Percentiles rank a stretch among this genome's conserved stretches.
Evolutionary conservation across 2,888 invertebrate species (phyloP).

Genomic region (Allacma fusca): DNA sequence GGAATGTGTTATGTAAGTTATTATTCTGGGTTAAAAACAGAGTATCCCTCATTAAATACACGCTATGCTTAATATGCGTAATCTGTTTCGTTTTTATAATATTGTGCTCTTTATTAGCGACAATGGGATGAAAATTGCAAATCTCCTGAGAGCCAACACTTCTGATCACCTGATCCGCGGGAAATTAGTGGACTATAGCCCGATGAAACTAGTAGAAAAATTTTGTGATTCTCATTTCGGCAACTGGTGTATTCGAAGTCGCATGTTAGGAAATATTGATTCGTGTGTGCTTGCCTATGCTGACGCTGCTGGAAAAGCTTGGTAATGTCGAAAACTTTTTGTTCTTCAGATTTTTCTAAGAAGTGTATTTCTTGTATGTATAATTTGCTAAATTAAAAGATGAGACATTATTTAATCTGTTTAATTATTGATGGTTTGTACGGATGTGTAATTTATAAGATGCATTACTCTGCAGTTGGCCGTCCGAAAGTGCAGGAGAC

Average conservation of each 20-base stretch:
- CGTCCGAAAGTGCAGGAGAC: slow-evolving; percentile 50
- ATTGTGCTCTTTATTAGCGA: slow-evolving; percentile 48
- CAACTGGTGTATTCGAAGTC: slow-evolving; percentile 53
- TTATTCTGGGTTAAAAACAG: background rate
- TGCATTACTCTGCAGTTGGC: slow-evolving; percentile 48
- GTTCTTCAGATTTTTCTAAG: too few species aligned
- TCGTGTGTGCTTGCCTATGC: slow-evolving; percentile 54
- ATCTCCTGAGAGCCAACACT: slow-evolving; percentile 53
- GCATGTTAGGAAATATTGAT: slow-evolving; percentile 49
- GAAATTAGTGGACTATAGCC: slow-evolving; percentile 51
- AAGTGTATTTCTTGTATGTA: background rate
- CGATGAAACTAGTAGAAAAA: slow-evolving; percentile 57
- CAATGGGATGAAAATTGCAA: slow-evolving; percentile 58
- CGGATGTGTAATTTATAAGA: too few species aligned
- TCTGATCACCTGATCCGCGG: slow-evolving; percentile 57
- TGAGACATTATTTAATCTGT: too few species aligned
- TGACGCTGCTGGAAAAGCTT: slow-evolving; percentile 57
- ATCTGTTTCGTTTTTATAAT: background rate
- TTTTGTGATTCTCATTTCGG: slow-evolving; percentile 57
- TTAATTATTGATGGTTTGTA: too few species aligned
- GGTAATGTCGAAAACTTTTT: slow-evolving; percentile 51
- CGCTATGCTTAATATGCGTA: background rate
- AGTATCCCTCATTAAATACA: background rate
- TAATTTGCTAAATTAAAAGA: too few species aligned
- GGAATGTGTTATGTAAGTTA: slow-evolving; percentile 51